These are phyloP conservation scores for Andricus curvator DNA, from an alignment of 2,888 invertebrate species.

Conservation along the genomic window DNA sequence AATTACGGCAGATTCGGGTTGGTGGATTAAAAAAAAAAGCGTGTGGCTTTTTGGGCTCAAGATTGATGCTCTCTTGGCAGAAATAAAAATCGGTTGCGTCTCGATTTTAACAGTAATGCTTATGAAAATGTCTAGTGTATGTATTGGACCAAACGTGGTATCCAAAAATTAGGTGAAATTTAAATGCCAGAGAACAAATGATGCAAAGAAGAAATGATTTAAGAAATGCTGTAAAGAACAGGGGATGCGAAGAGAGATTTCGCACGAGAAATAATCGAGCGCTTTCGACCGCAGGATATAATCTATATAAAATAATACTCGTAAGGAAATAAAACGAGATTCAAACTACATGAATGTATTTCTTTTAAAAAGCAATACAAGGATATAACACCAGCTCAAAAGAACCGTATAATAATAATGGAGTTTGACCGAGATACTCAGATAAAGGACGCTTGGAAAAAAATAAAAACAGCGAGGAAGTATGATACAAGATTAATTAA, in stretches of 20 bases:
- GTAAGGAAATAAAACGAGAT: constrained; percentile 22
- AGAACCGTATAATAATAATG: constrained; percentile 55
- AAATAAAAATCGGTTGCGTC: not conserved
- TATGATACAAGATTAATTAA: constrained; percentile 23
- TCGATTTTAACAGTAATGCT: constrained; percentile 12
- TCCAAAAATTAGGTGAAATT: constrained; percentile 49
- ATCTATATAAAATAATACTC: constrained; percentile 30
- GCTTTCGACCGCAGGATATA: constrained; percentile 27
- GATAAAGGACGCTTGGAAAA: constrained; percentile 41
- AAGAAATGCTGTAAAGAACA: constrained; percentile 12
- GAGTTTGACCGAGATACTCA: constrained; percentile 48
- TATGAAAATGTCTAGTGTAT: constrained; percentile 58
- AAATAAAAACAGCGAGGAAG: constrained; percentile 35
- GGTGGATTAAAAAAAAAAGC: constrained; percentile 26
- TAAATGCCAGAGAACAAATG: constrained; percentile 28
- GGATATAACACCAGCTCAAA: constrained; percentile 72
- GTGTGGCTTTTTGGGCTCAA: constrained; percentile 25
- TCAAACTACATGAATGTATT: constrained; percentile 25
- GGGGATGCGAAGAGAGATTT: constrained; percentile 4
- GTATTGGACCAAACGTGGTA: constrained; percentile 65
- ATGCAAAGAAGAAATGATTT: constrained; percentile 30
- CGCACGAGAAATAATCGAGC: constrained; percentile 28
- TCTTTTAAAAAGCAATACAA: constrained; percentile 53
- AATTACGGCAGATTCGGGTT: constrained; percentile 44
- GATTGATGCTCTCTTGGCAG: constrained; percentile 22